Percentiles rank a stretch among this genome's conserved stretches.
Conservation (phyloP, 2,113 vertebrate genomes). For the Myanophis thanlyinensis region DNA sequence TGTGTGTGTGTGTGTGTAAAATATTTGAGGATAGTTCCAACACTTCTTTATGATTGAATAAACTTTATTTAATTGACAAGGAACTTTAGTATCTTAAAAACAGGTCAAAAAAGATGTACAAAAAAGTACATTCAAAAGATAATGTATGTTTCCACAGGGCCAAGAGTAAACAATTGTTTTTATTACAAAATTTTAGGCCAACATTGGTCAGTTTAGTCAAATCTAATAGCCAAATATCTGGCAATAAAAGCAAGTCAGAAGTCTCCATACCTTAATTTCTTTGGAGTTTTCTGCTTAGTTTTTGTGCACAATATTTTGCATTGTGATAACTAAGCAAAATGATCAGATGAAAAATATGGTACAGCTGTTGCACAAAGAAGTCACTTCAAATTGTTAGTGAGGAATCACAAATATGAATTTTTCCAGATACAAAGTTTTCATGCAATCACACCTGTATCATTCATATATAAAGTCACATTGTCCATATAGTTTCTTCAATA, state of each 20-base stretch:
- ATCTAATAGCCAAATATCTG: slow-evolving; percentile 50
- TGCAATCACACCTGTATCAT: background rate
- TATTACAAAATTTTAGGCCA: slow-evolving; percentile 80
- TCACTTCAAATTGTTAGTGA: background rate
- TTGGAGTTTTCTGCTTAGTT: background rate
- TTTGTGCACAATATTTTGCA: background rate
- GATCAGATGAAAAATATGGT: background rate
- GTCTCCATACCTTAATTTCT: background rate
- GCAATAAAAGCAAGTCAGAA: slow-evolving; percentile 2
- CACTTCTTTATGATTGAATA: slow-evolving; percentile 79
- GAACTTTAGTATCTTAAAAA: slow-evolving; percentile 71
- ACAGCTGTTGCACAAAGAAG: background rate
- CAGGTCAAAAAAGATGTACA: slow-evolving; percentile 58
- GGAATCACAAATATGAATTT: background rate
- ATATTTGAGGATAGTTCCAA: slow-evolving; percentile 86
- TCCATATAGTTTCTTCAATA: background rate
- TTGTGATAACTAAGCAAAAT: background rate
- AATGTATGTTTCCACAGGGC: slow-evolving; percentile 45
- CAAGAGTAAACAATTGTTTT: slow-evolving; percentile 68
- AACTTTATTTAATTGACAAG: slow-evolving; percentile 73
- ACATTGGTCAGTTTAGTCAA: slow-evolving; percentile 72
- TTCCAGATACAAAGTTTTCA: background rate
- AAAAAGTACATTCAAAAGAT: slow-evolving; percentile 12
- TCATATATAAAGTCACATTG: background rate
- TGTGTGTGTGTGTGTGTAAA: background rate